Conservation (phyloP, 2,113 vertebrate genomes). For the Paradisaea rubra region DNA sequence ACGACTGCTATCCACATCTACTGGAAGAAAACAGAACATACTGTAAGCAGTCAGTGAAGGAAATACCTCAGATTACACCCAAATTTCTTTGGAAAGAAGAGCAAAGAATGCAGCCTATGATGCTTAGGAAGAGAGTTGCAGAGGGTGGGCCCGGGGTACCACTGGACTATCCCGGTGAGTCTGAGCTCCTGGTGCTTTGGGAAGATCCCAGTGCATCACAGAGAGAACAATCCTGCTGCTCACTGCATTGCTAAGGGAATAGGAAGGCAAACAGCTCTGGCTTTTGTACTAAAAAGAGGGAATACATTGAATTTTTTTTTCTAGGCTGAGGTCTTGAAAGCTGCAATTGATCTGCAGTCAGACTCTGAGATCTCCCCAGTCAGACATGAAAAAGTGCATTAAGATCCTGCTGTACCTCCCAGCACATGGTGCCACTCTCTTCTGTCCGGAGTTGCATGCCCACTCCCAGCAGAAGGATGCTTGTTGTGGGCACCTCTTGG, state of each 20-base stretch:
- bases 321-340: neutral
- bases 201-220: neutral
- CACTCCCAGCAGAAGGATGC: neutral
- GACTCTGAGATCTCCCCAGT: neutral
- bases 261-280: neutral
- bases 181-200: neutral
- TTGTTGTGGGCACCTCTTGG: neutral
- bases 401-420: neutral
- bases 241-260: neutral
- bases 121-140: neutral
- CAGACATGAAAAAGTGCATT: neutral
- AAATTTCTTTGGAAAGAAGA: neutral
- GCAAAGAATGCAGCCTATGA: neutral
- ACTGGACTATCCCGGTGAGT: neutral
- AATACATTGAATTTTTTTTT: neutral
- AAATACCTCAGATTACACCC: neutral
- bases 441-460: neutral
- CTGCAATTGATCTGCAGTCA: neutral
- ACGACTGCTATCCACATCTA: neutral
- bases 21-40: neutral
- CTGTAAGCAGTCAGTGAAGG: accelerated
- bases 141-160: neutral
- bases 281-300: neutral
- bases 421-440: neutral
- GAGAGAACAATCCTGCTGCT: neutral